Evolutionary conservation across 1,140 invertebrate genomes (phyloP).

Genomic region (Trachymyrmex cornetzi): DNA sequence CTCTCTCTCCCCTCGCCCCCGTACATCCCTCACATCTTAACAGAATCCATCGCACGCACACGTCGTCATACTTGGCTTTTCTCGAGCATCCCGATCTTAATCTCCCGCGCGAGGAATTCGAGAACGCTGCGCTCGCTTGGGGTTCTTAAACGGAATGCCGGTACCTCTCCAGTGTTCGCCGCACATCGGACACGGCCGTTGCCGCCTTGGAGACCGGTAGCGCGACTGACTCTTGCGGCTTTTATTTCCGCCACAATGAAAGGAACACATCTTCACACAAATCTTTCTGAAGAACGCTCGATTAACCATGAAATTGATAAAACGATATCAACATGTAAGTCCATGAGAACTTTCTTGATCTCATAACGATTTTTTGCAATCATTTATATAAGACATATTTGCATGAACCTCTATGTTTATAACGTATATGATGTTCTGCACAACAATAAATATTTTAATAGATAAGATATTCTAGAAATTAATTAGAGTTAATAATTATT

Average conservation of each 20-base stretch:
- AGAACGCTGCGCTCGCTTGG: slow-evolving; percentile 69
- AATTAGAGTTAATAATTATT: not conserved
- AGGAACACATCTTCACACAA: not conserved
- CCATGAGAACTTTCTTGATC: not conserved
- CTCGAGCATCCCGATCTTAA: slow-evolving; percentile 77
- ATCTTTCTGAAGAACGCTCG: not conserved
- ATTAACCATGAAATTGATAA: slow-evolving; percentile 31
- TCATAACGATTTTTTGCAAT: no score
- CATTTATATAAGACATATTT: not conserved
- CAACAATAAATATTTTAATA: not conserved
- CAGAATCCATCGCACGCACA: slow-evolving; percentile 68
- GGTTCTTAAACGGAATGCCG: slow-evolving; percentile 53
- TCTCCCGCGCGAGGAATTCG: slow-evolving; percentile 77
- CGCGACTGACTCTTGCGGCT: slow-evolving; percentile 35
- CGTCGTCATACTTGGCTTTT: slow-evolving; percentile 67
- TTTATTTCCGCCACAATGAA: slow-evolving; percentile 52
- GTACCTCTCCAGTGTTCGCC: slow-evolving; percentile 60
- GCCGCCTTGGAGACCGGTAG: slow-evolving; percentile 67
- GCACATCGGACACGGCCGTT: slow-evolving; percentile 57
- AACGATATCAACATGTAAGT: not conserved
- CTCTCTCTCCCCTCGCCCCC: not conserved
- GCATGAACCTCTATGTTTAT: not conserved
- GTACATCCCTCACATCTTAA: slow-evolving; percentile 48
- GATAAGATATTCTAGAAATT: not conserved
- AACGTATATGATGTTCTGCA: not conserved